Base-by-base conservation (phyloP, 2,113 vertebrate genomes). In the Peromyscus californicus region DNA sequence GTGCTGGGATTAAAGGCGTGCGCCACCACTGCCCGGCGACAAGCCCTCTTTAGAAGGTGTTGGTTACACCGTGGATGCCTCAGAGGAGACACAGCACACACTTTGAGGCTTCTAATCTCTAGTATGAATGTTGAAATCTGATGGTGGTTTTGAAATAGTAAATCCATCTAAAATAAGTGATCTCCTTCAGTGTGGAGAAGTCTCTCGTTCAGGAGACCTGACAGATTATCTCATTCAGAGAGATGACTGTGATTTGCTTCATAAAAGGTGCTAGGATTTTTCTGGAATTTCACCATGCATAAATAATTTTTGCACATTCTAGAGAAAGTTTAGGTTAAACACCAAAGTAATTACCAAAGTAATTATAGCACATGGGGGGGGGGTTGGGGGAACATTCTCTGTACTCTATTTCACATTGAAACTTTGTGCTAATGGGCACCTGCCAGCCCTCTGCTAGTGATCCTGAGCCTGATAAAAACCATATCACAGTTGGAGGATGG, bases 281-380 rank as follows among this genome's bases (percentile, higher is more conserved):
- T 83, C n/a, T 75, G 70, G 48, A 91, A 89, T 95, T 94, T 97
- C 39, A 48, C 26, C 6, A 5, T 21, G 12, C 82, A 19, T 76
- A 78, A 96, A 83, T 85, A 79, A 61, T 90, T 57, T 45, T 97
- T 76, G 76, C 65, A 59, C 72, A 57, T 96, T 82, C 31, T 69
- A 36, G 42, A 63, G 39, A 87, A 61, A 70, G 80, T 89, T 90
- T 96, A 89, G 89, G 61, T 24, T 88, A 95, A 93, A 76, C 54
- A 29, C 19, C 22, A 54, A 93, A 92, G 93, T 51, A 26, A 0
- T 54, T 86, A 29, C 19, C 22, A 54, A 93, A 92, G 93, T 51
- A 26, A 0, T 54, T 86, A 9, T 31, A 74, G 54, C 72, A 70
- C 15, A 12, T 26, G 26, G 36, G 13, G 16, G 24, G 1, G 15